phyloP scores from a whole-genome alignment of 2,888 invertebrate species.

The Drosophila basisetae region DNA sequence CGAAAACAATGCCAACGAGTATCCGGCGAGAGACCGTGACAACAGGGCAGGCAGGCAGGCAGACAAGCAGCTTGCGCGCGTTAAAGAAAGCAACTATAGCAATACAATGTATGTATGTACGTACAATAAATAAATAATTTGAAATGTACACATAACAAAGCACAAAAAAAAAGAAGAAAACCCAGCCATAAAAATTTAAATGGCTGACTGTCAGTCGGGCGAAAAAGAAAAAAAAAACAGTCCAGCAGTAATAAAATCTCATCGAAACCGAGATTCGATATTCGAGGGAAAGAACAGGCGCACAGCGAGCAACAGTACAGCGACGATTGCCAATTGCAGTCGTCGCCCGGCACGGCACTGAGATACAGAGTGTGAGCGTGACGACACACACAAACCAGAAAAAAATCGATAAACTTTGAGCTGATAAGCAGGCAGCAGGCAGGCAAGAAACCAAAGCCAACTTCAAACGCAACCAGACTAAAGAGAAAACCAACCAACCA shows the following conservation, averaged over 20 bases:
- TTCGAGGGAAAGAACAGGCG: conserved; percentile 84
- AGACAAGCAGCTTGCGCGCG: conserved; percentile 20
- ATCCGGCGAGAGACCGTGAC: conserved; percentile 42
- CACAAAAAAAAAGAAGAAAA: conserved; percentile 26
- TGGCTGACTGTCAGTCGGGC: conserved; percentile 45
- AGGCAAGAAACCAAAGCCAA: conserved; percentile 28
- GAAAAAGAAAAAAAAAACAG: conserved; percentile 17
- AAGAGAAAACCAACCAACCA: conserved; percentile 11
- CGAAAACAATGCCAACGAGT: conserved; percentile 62
- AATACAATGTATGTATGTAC: conserved; percentile 64
- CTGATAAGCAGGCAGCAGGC: conserved; percentile 46
- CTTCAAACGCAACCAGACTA: conserved; percentile 35
- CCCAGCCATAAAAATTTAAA: conserved; percentile 41
- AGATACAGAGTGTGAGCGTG: conserved; percentile 17
- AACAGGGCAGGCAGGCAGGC: neutral
- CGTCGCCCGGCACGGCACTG: conserved; percentile 3
- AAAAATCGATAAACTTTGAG: conserved; percentile 61
- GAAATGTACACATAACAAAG: conserved; percentile 50
- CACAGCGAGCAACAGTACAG: conserved; percentile 69
- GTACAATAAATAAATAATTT: conserved; percentile 77
- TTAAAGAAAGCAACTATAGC: conserved; percentile 62
- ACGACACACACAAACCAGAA: conserved; percentile 7
- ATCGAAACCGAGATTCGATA: conserved; percentile 85
- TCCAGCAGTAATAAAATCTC: conserved; percentile 75
- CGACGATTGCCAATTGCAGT: conserved; percentile 29